phyloP scores from a whole-genome alignment of 2,888 invertebrate genomes.

The Drosophila leonis region DNA sequence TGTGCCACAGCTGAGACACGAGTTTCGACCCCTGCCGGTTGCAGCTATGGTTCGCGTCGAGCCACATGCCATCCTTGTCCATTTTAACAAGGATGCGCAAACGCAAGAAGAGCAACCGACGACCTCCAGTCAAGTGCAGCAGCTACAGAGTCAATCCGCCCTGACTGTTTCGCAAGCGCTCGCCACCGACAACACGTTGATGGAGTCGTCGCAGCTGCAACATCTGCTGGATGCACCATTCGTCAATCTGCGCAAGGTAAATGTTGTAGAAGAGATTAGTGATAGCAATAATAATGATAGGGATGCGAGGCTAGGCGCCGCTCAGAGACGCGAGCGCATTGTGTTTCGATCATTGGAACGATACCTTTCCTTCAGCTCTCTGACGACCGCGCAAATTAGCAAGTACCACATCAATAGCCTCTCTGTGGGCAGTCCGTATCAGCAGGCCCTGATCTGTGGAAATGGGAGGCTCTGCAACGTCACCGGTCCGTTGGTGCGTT shows the following conservation, averaged over 20 bases:
- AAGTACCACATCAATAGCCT: constrained; percentile 44
- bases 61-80: rapidly evolving
- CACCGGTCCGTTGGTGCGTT: constrained; percentile 43
- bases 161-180: constrained; percentile 62
- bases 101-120: background rate
- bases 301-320: background rate
- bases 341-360: constrained; percentile 45
- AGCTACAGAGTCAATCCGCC: background rate
- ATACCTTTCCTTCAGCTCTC: constrained; percentile 37
- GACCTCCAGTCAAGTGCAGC: background rate
- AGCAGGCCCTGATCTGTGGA: constrained; percentile 49
- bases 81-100: background rate
- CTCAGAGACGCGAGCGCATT: background rate
- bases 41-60: constrained; percentile 37
- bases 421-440: constrained; percentile 42
- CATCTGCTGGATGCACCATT: constrained; percentile 38
- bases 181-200: constrained; percentile 55
- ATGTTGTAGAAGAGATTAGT: constrained; percentile 9
- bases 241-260: constrained; percentile 60
- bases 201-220: constrained; percentile 58
- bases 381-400: constrained; percentile 50
- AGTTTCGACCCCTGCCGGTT: constrained; percentile 60
- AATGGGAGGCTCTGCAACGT: constrained; percentile 41
- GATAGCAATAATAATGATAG: constrained; percentile 22
- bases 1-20: constrained; percentile 63